A percentile compares a stretch with the other conserved stretches of the same genome.
Conservation (phyloP, 2,888 invertebrate genomes). For the Doris montereyensis region DNA sequence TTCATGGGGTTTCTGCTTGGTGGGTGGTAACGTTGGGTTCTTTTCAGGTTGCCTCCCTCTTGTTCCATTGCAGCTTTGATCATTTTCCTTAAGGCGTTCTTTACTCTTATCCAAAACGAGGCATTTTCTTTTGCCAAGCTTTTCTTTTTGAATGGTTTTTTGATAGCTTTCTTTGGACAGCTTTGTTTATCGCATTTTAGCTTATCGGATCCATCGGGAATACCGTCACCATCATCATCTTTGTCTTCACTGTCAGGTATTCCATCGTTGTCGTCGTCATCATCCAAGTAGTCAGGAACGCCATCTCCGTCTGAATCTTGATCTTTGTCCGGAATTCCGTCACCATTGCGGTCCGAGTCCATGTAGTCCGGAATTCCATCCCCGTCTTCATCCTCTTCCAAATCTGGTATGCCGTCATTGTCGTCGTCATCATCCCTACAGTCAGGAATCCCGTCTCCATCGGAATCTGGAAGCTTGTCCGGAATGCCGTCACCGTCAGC, state of each 20-base stretch:
- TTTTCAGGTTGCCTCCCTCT: neutral
- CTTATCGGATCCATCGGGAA: slow-evolving; percentile 57
- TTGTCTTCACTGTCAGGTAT: slow-evolving; percentile 60
- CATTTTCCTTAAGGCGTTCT: slow-evolving; percentile 52
- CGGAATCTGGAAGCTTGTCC: slow-evolving; percentile 62
- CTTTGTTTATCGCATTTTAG: slow-evolving; percentile 43
- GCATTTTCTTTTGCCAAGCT: slow-evolving; percentile 48
- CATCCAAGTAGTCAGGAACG: slow-evolving; percentile 60
- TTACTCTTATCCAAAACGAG: slow-evolving; percentile 52
- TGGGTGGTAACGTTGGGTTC: neutral
- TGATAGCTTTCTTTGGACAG: slow-evolving; percentile 37
- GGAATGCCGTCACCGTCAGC: slow-evolving; percentile 67
- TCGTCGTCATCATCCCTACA: slow-evolving; percentile 60
- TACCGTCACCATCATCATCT: slow-evolving; percentile 61
- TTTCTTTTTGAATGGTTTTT: slow-evolving; percentile 38
- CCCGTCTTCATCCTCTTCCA: slow-evolving; percentile 57
- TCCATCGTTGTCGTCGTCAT: slow-evolving; percentile 63
- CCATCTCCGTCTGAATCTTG: slow-evolving; percentile 66
- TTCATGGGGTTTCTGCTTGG: slow-evolving; percentile 42
- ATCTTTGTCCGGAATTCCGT: slow-evolving; percentile 58
- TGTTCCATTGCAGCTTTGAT: slow-evolving; percentile 41
- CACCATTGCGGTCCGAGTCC: slow-evolving; percentile 61
- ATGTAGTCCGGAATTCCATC: slow-evolving; percentile 61
- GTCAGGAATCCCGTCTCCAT: slow-evolving; percentile 67
- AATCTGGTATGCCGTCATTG: slow-evolving; percentile 65